Percentiles rank a stretch among this genome's conserved stretches.
phyloP scores from a whole-genome alignment of 2,888 invertebrate species.

The Cephus pygmeus region DNA sequence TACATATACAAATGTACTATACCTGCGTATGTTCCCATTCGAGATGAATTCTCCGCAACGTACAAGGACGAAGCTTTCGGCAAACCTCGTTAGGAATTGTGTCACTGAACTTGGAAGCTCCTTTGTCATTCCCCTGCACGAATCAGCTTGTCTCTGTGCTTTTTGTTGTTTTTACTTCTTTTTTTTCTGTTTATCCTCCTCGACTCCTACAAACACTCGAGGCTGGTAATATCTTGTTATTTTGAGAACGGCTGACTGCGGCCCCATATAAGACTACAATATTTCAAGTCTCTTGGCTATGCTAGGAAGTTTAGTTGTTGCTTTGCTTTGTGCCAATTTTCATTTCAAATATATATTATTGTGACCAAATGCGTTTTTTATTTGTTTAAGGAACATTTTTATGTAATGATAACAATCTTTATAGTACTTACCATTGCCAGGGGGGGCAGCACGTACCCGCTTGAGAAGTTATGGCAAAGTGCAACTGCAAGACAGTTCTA shows the following conservation, averaged over 20 bases:
- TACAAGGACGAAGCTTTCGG: background rate
- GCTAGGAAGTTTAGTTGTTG: background rate
- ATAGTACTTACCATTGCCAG: background rate
- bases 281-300: background rate
- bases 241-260: background rate
- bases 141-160: background rate
- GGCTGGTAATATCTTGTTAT: background rate
- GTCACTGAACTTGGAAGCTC: background rate
- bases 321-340: background rate
- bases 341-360: background rate
- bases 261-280: background rate
- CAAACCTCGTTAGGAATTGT: background rate
- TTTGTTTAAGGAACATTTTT: background rate
- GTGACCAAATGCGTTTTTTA: background rate
- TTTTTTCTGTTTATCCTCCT: background rate
- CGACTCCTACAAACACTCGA: background rate
- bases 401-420: background rate
- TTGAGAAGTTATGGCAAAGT: background rate
- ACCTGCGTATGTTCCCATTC: background rate
- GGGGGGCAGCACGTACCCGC: background rate
- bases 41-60: background rate
- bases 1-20: background rate
- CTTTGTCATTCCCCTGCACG: background rate
- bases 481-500: background rate
- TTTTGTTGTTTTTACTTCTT: background rate